Evolutionary conservation across 2,113 vertebrate species (phyloP).

Genomic region (Mormoops blainvillei): DNA sequence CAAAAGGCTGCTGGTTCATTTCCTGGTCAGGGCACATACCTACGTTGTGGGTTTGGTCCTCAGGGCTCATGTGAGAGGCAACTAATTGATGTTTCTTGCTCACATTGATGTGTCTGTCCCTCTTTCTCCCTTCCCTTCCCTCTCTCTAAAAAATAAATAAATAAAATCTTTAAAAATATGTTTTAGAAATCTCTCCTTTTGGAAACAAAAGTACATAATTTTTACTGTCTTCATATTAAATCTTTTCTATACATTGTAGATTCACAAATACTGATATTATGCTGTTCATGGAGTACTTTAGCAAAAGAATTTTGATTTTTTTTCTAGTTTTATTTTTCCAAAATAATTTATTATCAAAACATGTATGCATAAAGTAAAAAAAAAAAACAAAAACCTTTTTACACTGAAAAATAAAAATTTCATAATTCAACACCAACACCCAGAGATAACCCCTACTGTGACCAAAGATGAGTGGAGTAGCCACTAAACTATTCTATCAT

Average conservation of each 20-base stretch:
- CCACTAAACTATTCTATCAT: not conserved
- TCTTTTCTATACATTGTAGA: not conserved
- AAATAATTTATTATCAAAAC: not conserved
- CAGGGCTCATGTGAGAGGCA: too few relatives aligned
- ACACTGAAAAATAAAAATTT: not conserved
- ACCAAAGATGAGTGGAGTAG: not conserved
- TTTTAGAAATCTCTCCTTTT: not conserved
- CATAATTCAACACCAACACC: not conserved
- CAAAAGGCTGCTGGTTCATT: too few relatives aligned
- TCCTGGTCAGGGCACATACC: too few relatives aligned
- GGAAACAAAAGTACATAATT: not conserved
- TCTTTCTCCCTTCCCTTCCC: too few relatives aligned
- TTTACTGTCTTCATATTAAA: not conserved
- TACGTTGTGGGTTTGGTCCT: too few relatives aligned
- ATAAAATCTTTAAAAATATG: not conserved
- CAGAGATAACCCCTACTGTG: not conserved
- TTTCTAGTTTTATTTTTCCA: not conserved
- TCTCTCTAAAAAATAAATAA: too few relatives aligned
- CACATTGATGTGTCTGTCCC: too few relatives aligned
- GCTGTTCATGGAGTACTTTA: not conserved
- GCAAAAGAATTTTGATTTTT: not conserved
- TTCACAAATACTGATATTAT: not conserved
- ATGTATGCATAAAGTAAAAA: not conserved
- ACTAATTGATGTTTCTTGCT: too few relatives aligned
- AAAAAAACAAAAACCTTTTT: too few relatives aligned